Evolutionary conservation across 2,797 vertebrate species (phyloP).

Genomic region (Vireo griseus): DNA sequence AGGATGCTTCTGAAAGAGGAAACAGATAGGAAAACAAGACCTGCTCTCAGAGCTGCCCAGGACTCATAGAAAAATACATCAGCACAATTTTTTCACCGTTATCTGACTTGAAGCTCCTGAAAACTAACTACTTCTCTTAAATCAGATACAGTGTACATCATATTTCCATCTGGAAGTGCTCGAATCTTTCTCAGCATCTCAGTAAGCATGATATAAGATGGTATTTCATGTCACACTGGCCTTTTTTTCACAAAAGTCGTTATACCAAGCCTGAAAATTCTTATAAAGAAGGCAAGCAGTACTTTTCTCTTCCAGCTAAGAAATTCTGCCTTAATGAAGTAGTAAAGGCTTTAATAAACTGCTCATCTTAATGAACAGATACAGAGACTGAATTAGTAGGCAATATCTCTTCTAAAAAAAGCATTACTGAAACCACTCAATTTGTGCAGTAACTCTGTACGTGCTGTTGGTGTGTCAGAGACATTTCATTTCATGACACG

Average conservation of each 20-base stretch:
- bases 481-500: neutral
- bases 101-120: neutral
- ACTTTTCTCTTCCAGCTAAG: neutral
- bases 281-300: neutral
- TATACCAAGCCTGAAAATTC: neutral
- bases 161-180: neutral
- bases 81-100: neutral
- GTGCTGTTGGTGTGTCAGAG: neutral
- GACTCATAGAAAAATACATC: neutral
- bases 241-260: neutral
- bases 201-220: neutral
- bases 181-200: neutral
- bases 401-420: neutral
- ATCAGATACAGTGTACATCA: rapidly evolving
- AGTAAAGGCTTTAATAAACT: neutral
- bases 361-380: neutral
- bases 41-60: neutral
- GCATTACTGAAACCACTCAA: neutral
- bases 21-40: neutral
- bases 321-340: neutral
- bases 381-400: neutral
- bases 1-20: neutral
- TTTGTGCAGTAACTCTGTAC: neutral
- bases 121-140: neutral
- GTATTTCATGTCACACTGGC: neutral